Evolutionary conservation across 1,140 invertebrate genomes (phyloP).

Genomic region (Choristoneura fumiferana): DNA sequence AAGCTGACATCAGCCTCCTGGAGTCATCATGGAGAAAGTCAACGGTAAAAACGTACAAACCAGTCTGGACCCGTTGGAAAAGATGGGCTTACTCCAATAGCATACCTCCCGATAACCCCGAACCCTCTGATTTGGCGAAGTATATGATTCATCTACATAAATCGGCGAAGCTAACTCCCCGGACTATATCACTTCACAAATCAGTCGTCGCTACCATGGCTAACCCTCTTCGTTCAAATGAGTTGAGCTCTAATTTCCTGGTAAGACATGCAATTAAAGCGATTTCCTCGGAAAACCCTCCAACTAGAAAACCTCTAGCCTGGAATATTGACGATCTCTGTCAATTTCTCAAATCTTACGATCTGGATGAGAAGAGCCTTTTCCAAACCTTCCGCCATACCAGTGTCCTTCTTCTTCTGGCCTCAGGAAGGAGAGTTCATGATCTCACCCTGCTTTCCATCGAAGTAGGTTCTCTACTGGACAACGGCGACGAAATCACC

Average conservation of each 20-base stretch:
- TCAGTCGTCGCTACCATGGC: too few species aligned
- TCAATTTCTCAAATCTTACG: background rate
- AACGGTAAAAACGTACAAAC: too few species aligned
- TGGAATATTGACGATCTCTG: conserved; percentile 12
- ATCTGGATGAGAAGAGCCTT: background rate
- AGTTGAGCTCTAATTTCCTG: background rate
- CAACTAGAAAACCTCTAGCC: background rate
- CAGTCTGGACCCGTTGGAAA: too few species aligned
- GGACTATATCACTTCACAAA: too few species aligned
- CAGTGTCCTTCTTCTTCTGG: background rate
- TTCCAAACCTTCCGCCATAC: conserved; percentile 1
- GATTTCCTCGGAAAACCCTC: background rate
- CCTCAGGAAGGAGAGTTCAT: conserved; percentile 16
- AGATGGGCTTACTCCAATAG: too few species aligned
- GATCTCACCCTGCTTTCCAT: conserved; percentile 11
- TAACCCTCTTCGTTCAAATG: too few species aligned
- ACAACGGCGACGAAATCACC: conserved; percentile 12
- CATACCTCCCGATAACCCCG: too few species aligned
- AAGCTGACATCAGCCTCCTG: too few species aligned
- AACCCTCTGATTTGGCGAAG: too few species aligned
- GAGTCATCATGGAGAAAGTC: too few species aligned
- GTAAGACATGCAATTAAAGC: conserved; percentile 4
- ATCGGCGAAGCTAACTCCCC: too few species aligned
- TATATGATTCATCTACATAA: too few species aligned
- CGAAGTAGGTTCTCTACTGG: background rate